These are phyloP conservation scores for Phrynosoma blainvillii DNA, from an alignment of 2,113 vertebrate species.

Conservation along the genomic window DNA sequence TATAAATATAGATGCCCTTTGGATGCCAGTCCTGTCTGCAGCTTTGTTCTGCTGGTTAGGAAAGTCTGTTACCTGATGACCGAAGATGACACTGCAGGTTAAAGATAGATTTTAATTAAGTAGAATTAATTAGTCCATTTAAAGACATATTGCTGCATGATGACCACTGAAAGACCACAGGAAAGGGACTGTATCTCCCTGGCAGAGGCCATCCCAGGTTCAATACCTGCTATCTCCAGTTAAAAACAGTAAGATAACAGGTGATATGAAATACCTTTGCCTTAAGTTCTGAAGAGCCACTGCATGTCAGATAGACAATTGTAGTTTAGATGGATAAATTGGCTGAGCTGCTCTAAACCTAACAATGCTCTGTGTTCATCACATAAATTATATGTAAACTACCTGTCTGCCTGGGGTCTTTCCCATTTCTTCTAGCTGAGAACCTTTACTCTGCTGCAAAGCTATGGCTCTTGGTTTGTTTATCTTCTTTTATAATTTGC, in stretches of 20 bases:
- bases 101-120: too few species aligned
- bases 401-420: background rate
- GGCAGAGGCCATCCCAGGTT: background rate
- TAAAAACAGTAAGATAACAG: background rate
- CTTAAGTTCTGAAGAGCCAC: background rate
- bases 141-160: background rate
- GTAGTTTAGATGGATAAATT: background rate
- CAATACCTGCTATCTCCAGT: background rate
- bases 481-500: too few species aligned
- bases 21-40: too few species aligned
- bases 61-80: too few species aligned
- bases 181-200: background rate
- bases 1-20: too few species aligned
- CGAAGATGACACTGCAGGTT: too few species aligned
- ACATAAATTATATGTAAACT: background rate
- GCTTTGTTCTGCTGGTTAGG: too few species aligned
- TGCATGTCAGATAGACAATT: background rate
- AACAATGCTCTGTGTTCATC: background rate
- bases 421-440: background rate
- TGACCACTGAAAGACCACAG: background rate
- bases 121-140: too few species aligned
- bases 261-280: background rate
- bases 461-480: background rate
- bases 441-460: background rate
- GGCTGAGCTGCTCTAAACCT: background rate